Conservation (phyloP, 1,140 invertebrate species). For the Anadara kagoshimensis region DNA sequence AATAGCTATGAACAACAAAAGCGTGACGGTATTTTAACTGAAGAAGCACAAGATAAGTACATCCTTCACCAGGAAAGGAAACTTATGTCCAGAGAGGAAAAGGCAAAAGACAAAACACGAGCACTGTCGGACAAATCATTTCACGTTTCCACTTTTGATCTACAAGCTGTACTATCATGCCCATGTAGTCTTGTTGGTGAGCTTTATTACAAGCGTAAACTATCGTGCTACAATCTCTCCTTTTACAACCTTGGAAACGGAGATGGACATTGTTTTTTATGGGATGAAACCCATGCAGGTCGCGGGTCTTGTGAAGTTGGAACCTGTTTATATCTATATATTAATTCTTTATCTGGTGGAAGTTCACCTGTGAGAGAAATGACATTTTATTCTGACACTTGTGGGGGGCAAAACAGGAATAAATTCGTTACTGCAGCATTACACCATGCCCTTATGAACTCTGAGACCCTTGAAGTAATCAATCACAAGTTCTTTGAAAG, state of each 20-base stretch:
- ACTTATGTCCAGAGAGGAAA: background rate
- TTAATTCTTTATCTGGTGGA: background rate
- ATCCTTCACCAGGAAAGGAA: background rate
- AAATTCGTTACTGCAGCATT: constrained; percentile 16
- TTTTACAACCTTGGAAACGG: constrained; percentile 2
- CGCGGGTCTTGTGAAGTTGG: constrained; percentile 1
- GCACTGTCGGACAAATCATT: background rate
- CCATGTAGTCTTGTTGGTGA: constrained; percentile 7
- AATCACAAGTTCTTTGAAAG: no score
- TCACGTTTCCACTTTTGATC: constrained; percentile 16
- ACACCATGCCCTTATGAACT: constrained; percentile 53
- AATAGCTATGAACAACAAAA: background rate
- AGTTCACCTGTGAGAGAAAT: background rate
- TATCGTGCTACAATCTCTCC: constrained; percentile 12
- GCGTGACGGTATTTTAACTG: background rate
- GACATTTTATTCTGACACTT: constrained; percentile 21
- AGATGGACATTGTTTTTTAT: constrained; percentile 8
- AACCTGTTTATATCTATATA: constrained; percentile 3
- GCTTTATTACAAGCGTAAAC: constrained; percentile 14
- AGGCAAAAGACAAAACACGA: constrained; percentile 1
- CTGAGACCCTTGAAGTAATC: constrained; percentile 44
- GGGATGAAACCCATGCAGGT: constrained; percentile 12
- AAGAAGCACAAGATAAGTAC: background rate
- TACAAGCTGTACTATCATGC: constrained; percentile 6
- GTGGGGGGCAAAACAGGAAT: constrained; percentile 30